phyloP scores from a whole-genome alignment of 2,797 vertebrate genomes.

The Coreius guichenoti region DNA sequence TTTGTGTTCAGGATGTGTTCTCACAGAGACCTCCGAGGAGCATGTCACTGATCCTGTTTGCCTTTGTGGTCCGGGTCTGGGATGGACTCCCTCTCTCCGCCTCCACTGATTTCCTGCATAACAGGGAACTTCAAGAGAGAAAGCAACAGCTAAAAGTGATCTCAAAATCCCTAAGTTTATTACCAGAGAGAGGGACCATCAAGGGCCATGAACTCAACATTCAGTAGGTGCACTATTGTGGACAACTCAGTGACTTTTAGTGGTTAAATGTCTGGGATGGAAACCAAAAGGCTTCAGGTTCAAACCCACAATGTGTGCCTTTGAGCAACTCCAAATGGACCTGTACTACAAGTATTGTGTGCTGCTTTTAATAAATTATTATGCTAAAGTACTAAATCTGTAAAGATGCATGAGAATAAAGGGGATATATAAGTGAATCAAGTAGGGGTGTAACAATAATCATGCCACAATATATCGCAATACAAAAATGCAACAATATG shows the following conservation, averaged over 20 bases:
- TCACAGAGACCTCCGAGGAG: conserved; percentile 80
- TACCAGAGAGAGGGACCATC: conserved; percentile 84
- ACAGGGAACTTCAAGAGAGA: conserved; percentile 87
- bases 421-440: background rate
- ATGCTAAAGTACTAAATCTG: background rate
- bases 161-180: conserved; percentile 77
- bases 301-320: background rate
- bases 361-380: background rate
- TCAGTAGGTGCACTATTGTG: conserved; percentile 79
- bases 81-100: conserved; percentile 97
- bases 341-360: background rate
- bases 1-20: conserved; percentile 76
- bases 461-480: background rate
- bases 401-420: background rate
- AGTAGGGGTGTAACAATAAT: background rate
- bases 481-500: no score
- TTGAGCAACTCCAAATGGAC: background rate
- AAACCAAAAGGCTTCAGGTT: background rate
- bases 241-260: background rate
- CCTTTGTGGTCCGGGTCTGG: conserved; percentile 92
- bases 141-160: conserved; percentile 87
- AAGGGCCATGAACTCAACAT: conserved; percentile 84
- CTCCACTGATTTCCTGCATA: conserved; percentile 94
- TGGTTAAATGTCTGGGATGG: background rate
- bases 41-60: conserved; percentile 97